Base-by-base conservation (phyloP, 1,140 invertebrate genomes). In the Drosophila sp. region DNA sequence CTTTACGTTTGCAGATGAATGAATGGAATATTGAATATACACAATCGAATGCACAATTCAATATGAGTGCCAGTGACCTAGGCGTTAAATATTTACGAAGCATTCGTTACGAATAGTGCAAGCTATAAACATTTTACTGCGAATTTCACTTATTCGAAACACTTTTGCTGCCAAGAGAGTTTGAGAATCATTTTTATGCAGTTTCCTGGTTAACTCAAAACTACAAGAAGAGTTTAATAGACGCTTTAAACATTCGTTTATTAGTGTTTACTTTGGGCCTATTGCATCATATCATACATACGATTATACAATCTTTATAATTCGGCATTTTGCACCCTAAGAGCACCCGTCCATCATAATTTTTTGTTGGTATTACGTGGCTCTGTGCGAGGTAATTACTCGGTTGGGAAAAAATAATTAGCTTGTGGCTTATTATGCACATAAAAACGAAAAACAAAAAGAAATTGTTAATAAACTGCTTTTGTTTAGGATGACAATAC, bases 331-430 rank as follows among this genome's bases (percentile, higher is more conserved):
- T 70, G 66, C 47, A 70, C 70, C 70, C 17, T 17, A 8, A 35
- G 70, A 60, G 8, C 35, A 0, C 35, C 35, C 10, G 1, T 38
- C 35, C 44, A 35, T 11, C 54, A 58, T 72, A 56, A 73, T 73
- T 73, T 17, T 63, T 57, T 17, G 44, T 60, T 57, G 63, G 54
- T 67, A 73, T 75, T 64, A 75, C 72, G 72, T 73, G 72, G 72
- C 70, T 25, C 35, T 38, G 73, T 75, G 74, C 61, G 70, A 73
- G 70, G 44, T 74, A 75, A 75, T 75, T 75, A 75, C 70, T 64
- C 60, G 70, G 35, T 50, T 50, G 44, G 44, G 25, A 50, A 50
- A 50, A 73, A 67, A 73, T 41, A 75, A 75, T 58, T 58, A 58
- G 56, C 62, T 54, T 71, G 72, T 10, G 56, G 62, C 33, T 64